Evolutionary conservation across 1,140 invertebrate genomes (phyloP), one percentile per base, ranked within the genome.

Genomic region (Propsilocerus akamusi): DNA sequence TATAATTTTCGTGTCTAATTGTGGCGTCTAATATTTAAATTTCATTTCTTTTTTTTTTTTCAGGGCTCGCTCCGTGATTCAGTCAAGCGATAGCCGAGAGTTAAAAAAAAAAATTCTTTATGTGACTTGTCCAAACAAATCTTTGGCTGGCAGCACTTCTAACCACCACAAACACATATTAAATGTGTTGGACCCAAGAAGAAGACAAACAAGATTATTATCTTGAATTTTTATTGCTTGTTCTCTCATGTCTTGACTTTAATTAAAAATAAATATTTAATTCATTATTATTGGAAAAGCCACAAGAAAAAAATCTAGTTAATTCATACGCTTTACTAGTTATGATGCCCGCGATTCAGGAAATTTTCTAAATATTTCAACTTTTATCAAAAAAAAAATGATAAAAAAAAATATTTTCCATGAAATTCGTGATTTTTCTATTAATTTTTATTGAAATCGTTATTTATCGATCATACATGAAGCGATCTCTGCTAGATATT

Each of bases 1-100:
- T 41, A 41, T n/a, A n/a, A n/a, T 20, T 41, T 41, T 41, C 34
- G 34, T 41, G 34, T 41, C 34, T 41, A 41, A 41, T 41, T 41
- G 34, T 41, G 34, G 34, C 34, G 34, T 41, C 34, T 41, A 41
- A 41, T 41, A 41, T 41, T 41, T 17, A 41, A 41, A 41, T 41
- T 41, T 37, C 22, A 20, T 41, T 20, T 17, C 12, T 14, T 41
- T 20, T 41, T n/a, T 41, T 17, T 41, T 41, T 20, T 41, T 41
- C 17, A 20, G 22, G 8, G n/a, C 34, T n/a, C n/a, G n/a, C n/a
- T 17, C 22, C 34, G 17, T 41, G 34, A 41, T 41, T 41, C 22
- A 41, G 17, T 41, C 34, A 41, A 41, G 34, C 34, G 17, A 17
- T 41, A 41, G 34, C 12, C n/a, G n/a, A n/a, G n/a, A n/a, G n/a